Evolutionary conservation across 53 echinoderm and acorn worm species (phyloP), one percentile per base, ranked within the genome.

Genomic region (Paracentrotus lividus): DNA sequence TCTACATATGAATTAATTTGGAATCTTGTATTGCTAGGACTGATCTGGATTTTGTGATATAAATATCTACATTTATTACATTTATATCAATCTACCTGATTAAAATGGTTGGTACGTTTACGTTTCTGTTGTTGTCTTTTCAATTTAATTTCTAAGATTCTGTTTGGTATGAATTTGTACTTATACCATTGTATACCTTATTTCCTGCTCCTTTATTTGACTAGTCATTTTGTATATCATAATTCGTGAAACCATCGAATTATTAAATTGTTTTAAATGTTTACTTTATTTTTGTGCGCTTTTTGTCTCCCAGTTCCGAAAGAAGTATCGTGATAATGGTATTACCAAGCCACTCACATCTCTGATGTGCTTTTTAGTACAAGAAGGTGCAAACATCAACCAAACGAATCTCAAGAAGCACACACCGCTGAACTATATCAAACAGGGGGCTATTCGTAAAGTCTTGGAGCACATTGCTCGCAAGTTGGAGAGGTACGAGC

Each of bases 261-360:
- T n/a, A n/a, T n/a, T n/a, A n/a, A n/a, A n/a, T n/a, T 67, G 32
- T 40, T 61, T 5, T 5, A 18, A 40, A 72, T 3, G 36, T 18
- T 40, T 40, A 0, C 20, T 69, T 29, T 13, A 29, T 18, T 54
- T n/a, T 54, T 18, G 1, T 72, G 15, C 40, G 4, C 20, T 20
- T 38, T 16, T 5, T 40, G 14, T 81, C 81, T 34, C 42, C 8
- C 55, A 92, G 92, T 92, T 92, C 92, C 92, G 92, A 3, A 77
- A 78, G 53, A 92, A 92, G 43, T 92, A 92, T 57, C 54, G 92
- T 32, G 92, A 92, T 59, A 92, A 92, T 42, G 92, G 92, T 8
- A 92, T 92, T 23, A 92, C 77, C 16, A 78, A 51, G 40, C 77
- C 92, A 14, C 54, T 92, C 13, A 53, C 58, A 12, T 78, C 92